A percentile compares a stretch with the other conserved stretches of the same genome.
Conservation (phyloP, 2,888 invertebrate species). For the Herminia tarsipennalis region DNA sequence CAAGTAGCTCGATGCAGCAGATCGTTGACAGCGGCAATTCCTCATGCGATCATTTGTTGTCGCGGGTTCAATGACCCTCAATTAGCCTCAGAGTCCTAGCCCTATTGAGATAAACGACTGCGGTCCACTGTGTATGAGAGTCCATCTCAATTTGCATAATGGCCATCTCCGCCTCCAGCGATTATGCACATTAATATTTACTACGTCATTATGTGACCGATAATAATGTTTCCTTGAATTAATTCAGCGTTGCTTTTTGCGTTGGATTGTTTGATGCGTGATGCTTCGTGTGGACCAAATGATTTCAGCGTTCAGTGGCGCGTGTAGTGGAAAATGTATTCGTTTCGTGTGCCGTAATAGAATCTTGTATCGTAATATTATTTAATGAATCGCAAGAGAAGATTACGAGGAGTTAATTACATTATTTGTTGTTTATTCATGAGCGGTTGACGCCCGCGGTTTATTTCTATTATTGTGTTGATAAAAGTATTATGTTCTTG, state of each 20-base stretch:
- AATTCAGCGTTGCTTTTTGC: conserved; percentile 32
- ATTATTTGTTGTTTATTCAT: conserved; percentile 4
- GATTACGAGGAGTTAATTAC: conserved; percentile 10
- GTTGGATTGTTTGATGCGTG: conserved; percentile 13
- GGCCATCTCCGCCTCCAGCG: conserved; percentile 56
- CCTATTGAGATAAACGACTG: conserved; percentile 69
- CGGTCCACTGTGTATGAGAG: conserved; percentile 50
- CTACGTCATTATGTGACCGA: conserved; percentile 54
- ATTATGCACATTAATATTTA: conserved; percentile 68
- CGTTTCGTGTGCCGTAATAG: conserved; percentile 36
- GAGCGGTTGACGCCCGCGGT: not conserved
- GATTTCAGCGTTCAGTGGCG: conserved; percentile 36
- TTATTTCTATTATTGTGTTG: too few species aligned
- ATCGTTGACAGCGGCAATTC: conserved; percentile 55
- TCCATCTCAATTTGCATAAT: conserved; percentile 70
- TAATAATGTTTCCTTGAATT: conserved; percentile 54
- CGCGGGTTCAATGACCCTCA: conserved; percentile 67
- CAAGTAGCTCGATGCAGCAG: conserved; percentile 34
- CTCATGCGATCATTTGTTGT: conserved; percentile 61
- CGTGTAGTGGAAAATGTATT: conserved; percentile 51
- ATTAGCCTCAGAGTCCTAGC: conserved; percentile 69
- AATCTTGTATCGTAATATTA: conserved; percentile 50
- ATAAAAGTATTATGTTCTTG: too few species aligned
- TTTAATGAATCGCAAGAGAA: conserved; percentile 39
- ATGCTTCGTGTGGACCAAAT: conserved; percentile 22